Evolutionary conservation across 2,797 vertebrate genomes (phyloP), one percentile per base, ranked within the genome.

Genomic region (Eulemur mongoz): DNA sequence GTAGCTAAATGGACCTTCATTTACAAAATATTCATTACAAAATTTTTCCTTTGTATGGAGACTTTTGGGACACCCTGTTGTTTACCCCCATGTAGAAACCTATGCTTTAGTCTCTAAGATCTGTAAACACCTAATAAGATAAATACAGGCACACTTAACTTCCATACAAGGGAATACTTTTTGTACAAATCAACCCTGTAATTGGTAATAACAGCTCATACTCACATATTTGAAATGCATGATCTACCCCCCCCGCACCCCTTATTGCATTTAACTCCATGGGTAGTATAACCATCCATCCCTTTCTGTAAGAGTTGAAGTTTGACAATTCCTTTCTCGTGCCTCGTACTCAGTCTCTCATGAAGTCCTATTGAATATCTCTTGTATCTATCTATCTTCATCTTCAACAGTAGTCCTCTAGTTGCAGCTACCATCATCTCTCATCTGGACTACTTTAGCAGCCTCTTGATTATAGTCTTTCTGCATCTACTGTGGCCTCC

Each of bases 51-150:
- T 23, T 57, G 8, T 57, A 1, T 57, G 22, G 54, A 57, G 9
- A 23, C 54, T 57, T 57, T 57, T 25, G 54, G 54, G 54, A 57
- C 22, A 25, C 22, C 54, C 54, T 57, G 54, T 57, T 23, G 18
- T 84, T 73, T 91, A 76, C 13, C 32, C 59, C 61, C 13, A 20
- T 54, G 54, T 4, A 90, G 79, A 97, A 86, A 78, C 70, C 32
- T 93, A 12, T 50, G 76, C 25, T 78, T 83, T 93, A 94, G 38
- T 93, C 69, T 91, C 11, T 76, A 52, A 75, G 72, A 90, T 76
- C 20, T 7, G 27, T 10, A 35, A 65, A 61, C 23, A 80, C 38
- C 57, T 65, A 78, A 2, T 45, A 52, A 89, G 94, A 61, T 82
- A 70, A 91, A 82, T 91, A 72, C 4, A 61, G 78, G 15, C 3